A percentile compares a stretch with the other conserved stretches of the same genome.
These are phyloP conservation scores for Pelvicachromis taeniatus DNA, from an alignment of 2,113 vertebrate species.

Conservation along the genomic window DNA sequence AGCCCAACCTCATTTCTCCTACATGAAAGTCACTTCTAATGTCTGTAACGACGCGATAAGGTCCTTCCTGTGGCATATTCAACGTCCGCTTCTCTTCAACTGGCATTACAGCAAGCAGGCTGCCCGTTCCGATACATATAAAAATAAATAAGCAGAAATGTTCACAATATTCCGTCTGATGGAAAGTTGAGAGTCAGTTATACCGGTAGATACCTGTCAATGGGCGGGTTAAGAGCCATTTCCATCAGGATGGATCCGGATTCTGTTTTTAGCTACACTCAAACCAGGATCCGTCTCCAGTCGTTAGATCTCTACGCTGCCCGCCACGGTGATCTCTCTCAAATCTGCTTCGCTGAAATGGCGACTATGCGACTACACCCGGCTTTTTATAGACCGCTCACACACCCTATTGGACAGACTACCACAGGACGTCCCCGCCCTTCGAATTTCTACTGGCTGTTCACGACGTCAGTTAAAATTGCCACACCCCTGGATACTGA, in stretches of 20 bases:
- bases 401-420: conserved; percentile 57
- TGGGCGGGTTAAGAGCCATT: conserved; percentile 72
- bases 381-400: conserved; percentile 64
- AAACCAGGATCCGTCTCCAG: conserved; percentile 58
- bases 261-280: conserved; percentile 62
- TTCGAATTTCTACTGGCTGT: conserved; percentile 22
- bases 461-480: conserved; percentile 13
- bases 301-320: conserved; percentile 38
- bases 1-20: background rate
- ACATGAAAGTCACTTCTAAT: background rate
- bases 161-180: conserved; percentile 50
- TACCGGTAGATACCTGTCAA: conserved; percentile 78
- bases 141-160: background rate
- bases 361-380: conserved; percentile 67
- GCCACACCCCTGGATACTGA: conserved; percentile 16
- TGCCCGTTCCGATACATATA: background rate
- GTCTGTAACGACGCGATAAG: background rate
- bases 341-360: conserved; percentile 74
- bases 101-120: background rate
- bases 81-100: background rate
- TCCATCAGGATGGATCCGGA: conserved; percentile 80
- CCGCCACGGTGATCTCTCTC: background rate
- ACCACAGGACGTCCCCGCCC: conserved; percentile 29
- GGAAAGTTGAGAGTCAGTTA: conserved; percentile 54
- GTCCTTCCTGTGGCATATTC: background rate